Conservation (phyloP, 92 coral and sea anemone genomes). For the Isaurus tuberculatus region DNA sequence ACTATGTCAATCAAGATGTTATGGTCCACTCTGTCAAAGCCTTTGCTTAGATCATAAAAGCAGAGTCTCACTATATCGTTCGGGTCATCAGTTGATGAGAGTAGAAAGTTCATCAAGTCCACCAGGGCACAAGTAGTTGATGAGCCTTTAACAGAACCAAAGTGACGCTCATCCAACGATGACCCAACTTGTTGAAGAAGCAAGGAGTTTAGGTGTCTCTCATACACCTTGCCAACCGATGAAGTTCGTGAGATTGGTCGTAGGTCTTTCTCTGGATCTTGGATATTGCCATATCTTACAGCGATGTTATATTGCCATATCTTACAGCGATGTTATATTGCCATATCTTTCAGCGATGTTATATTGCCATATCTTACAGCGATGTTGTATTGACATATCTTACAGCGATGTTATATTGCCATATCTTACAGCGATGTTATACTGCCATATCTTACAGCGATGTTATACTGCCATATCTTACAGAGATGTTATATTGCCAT, state of each 20-base stretch:
- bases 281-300: too few relatives aligned
- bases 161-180: constrained; percentile 36
- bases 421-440: too few relatives aligned
- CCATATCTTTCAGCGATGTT: too few relatives aligned
- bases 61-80: constrained; percentile 44
- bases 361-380: too few relatives aligned
- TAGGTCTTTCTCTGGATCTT: not conserved
- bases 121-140: constrained; percentile 28
- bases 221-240: not conserved
- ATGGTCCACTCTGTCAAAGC: constrained; percentile 55
- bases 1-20: constrained; percentile 42
- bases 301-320: too few relatives aligned
- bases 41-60: constrained; percentile 46
- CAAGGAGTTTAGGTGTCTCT: constrained; percentile 36
- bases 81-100: too few relatives aligned
- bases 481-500: too few relatives aligned
- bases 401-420: too few relatives aligned
- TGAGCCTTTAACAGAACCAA: constrained; percentile 20
- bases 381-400: too few relatives aligned
- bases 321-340: too few relatives aligned
- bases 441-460: too few relatives aligned
- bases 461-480: too few relatives aligned
- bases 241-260: not conserved
- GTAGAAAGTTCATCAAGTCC: constrained; percentile 22
- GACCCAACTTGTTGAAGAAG: constrained; percentile 17